Evolutionary conservation across 2,113 vertebrate genomes (phyloP).

Genomic region (Ameiurus melas): DNA sequence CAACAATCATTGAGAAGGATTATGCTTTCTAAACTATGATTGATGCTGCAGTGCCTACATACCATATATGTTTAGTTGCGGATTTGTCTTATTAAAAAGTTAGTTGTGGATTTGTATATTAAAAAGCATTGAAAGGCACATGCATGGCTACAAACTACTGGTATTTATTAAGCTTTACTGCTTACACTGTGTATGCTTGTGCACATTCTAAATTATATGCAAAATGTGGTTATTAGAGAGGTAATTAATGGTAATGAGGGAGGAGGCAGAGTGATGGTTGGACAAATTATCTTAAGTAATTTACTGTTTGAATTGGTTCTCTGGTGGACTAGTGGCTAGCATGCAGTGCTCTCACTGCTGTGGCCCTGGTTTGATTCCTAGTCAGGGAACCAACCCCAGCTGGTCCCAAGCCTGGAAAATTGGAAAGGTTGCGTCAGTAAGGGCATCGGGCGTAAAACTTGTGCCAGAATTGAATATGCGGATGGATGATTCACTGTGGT

Average conservation of each 20-base stretch:
- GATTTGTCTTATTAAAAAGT: too few relatives aligned
- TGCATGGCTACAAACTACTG: background rate
- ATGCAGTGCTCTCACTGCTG: too few relatives aligned
- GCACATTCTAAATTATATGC: background rate
- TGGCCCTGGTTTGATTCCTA: too few relatives aligned
- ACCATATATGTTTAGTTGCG: background rate
- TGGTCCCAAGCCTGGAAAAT: too few relatives aligned
- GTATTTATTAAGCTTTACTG: background rate
- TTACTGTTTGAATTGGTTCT: background rate
- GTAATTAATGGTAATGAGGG: background rate
- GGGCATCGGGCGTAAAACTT: too few relatives aligned
- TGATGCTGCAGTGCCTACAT: background rate
- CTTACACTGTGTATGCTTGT: background rate
- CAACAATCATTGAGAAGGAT: background rate
- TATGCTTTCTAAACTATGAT: background rate
- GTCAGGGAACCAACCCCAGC: too few relatives aligned
- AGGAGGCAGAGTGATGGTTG: background rate
- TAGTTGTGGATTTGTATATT: too few relatives aligned
- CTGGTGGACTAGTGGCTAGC: too few relatives aligned
- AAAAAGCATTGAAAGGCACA: background rate
- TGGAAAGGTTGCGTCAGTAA: too few relatives aligned
- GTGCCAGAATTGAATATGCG: too few relatives aligned
- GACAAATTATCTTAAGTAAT: background rate
- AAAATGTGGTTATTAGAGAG: background rate
- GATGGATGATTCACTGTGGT: too few relatives aligned